Evolutionary conservation across 1,140 invertebrate species (phyloP).

Genomic region (Schlechtendalia chinensis): DNA sequence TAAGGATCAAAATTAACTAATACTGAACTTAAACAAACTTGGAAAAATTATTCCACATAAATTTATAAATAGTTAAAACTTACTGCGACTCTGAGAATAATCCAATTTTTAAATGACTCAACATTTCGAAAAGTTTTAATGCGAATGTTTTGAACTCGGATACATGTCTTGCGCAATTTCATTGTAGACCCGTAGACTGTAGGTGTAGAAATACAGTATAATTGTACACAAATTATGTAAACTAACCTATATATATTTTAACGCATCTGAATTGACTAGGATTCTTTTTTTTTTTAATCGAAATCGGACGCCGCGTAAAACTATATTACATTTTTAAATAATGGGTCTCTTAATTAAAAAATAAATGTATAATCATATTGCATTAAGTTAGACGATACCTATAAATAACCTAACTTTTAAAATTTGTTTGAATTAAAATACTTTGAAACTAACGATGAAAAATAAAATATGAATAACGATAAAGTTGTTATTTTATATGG

Average conservation of each 20-base stretch:
- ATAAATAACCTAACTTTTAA: too few relatives aligned
- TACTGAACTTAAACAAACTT: slow-evolving; percentile 14
- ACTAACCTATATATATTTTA: background rate
- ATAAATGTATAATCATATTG: background rate
- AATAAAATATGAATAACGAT: too few relatives aligned
- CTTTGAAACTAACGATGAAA: too few relatives aligned
- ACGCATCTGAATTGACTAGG: background rate
- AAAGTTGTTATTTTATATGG: too few relatives aligned
- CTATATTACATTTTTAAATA: background rate
- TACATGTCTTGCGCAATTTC: background rate
- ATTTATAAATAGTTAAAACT: slow-evolving; percentile 3
- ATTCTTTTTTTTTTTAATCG: background rate
- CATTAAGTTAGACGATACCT: too few relatives aligned
- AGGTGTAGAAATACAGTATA: background rate
- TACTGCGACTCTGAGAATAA: background rate
- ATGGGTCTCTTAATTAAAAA: background rate
- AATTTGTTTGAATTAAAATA: too few relatives aligned
- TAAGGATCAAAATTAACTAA: slow-evolving; percentile 10
- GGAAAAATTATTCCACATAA: slow-evolving; percentile 8
- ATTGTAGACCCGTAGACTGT: background rate
- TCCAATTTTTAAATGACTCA: background rate
- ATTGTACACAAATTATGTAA: background rate
- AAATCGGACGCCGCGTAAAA: background rate
- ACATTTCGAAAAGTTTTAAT: slow-evolving; percentile 1
- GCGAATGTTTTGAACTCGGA: background rate